Evolutionary conservation across 2,113 vertebrate genomes (phyloP).

Genomic region (Lepidiolamprologus cunningtoni): DNA sequence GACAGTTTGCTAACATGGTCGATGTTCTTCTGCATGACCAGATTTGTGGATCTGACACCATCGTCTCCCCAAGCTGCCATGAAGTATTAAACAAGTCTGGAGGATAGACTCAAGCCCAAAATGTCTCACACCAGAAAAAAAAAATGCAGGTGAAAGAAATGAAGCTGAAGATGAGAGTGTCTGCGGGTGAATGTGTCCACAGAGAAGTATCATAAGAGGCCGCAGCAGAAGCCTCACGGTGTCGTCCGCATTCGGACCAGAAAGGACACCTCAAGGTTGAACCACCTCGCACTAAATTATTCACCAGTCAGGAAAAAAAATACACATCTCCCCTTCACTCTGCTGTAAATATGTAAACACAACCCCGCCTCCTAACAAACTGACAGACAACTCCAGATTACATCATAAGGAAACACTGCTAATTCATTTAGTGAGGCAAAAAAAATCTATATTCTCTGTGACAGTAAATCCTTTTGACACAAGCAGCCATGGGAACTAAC

Average conservation of each 20-base stretch:
- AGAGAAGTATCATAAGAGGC: not conserved
- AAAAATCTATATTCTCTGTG: not conserved
- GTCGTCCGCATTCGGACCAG: not conserved
- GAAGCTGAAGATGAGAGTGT: not conserved
- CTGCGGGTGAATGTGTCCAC: not conserved
- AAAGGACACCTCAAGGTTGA: constrained; percentile 39
- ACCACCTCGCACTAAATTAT: constrained; percentile 34
- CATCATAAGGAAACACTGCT: not conserved
- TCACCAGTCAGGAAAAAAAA: constrained; percentile 9
- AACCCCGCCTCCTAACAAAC: not conserved
- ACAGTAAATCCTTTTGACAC: not conserved
- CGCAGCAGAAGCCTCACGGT: not conserved
- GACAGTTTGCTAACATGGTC: not conserved
- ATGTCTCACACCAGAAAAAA: not conserved
- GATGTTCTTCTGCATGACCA: not conserved
- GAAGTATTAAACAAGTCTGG: not conserved
- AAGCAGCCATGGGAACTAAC: not conserved
- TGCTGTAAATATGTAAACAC: not conserved
- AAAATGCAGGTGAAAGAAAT: too few species aligned
- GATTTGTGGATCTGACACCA: not conserved
- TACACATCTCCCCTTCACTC: not conserved
- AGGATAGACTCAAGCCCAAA: not conserved
- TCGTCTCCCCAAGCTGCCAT: not conserved
- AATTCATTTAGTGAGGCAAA: not conserved
- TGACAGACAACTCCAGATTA: not conserved